Evolutionary conservation across 2,888 invertebrate species (phyloP).

Genomic region (Spodoptera exigua): DNA sequence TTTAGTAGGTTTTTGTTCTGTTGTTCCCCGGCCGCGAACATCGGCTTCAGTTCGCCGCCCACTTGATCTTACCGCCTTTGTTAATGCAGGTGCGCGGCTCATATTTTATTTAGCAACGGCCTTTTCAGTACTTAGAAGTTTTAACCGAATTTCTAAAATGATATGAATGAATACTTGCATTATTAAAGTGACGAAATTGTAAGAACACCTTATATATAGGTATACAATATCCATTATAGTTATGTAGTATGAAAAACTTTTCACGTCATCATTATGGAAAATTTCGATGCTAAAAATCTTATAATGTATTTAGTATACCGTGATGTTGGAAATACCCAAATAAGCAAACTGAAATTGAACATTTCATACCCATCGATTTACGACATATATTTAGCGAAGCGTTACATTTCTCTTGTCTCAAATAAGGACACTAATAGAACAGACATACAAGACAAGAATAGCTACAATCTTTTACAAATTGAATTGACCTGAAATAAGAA

Average conservation of each 20-base stretch:
- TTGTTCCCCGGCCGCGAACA: slow-evolving; percentile 17
- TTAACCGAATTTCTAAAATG: background rate
- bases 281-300: too few relatives aligned
- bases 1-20: slow-evolving; percentile 23
- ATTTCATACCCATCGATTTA: slow-evolving; percentile 5
- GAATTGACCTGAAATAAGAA: slow-evolving; percentile 15
- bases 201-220: too few relatives aligned
- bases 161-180: background rate
- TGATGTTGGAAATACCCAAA: too few relatives aligned
- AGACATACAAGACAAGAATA: background rate
- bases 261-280: too few relatives aligned
- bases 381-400: slow-evolving; percentile 1
- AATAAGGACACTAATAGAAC: background rate
- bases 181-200: too few relatives aligned
- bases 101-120: slow-evolving; percentile 31
- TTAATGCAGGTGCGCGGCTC: slow-evolving; percentile 13
- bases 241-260: too few relatives aligned
- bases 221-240: too few relatives aligned
- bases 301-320: too few relatives aligned
- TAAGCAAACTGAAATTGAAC: too few relatives aligned
- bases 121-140: too few relatives aligned
- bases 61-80: slow-evolving; percentile 20
- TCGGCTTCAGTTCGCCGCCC: slow-evolving; percentile 7
- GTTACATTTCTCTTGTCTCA: slow-evolving; percentile 3
- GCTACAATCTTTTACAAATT: slow-evolving; percentile 15